Percentiles rank a stretch among this genome's conserved stretches.
These are phyloP conservation scores for Bothrops jararaca DNA, from an alignment of 2,113 vertebrate species.

Conservation along the genomic window DNA sequence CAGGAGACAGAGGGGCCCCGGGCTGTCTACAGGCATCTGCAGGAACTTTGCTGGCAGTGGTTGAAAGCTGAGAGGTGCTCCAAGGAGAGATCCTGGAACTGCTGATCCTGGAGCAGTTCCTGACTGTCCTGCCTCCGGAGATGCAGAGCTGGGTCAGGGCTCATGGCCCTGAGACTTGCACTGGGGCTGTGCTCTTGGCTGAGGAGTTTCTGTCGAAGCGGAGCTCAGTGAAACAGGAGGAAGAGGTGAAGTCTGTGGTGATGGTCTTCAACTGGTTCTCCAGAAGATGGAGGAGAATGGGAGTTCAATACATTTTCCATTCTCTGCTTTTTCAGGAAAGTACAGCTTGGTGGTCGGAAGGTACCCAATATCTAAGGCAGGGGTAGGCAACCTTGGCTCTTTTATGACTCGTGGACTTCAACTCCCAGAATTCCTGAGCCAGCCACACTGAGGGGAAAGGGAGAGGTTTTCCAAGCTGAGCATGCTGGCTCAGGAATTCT, in stretches of 20 bases:
- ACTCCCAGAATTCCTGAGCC: no score
- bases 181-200: background rate
- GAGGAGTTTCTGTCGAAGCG: background rate
- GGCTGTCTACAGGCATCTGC: background rate
- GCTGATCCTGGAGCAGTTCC: constrained; percentile 7
- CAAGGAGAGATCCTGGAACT: constrained; percentile 6
- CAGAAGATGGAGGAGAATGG: background rate
- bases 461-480: no score
- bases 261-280: background rate
- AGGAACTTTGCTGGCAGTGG: background rate
- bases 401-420: no score
- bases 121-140: background rate
- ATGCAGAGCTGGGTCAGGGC: constrained; percentile 3
- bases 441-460: no score
- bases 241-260: background rate
- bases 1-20: background rate
- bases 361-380: background rate
- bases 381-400: no score
- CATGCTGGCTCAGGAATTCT: no score
- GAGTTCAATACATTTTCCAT: background rate
- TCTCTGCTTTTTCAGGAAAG: background rate
- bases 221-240: background rate
- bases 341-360: background rate
- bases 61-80: background rate
- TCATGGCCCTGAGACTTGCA: background rate